Conservation (phyloP, 2,888 invertebrate species). For the Onthophagus sagittarius region DNA sequence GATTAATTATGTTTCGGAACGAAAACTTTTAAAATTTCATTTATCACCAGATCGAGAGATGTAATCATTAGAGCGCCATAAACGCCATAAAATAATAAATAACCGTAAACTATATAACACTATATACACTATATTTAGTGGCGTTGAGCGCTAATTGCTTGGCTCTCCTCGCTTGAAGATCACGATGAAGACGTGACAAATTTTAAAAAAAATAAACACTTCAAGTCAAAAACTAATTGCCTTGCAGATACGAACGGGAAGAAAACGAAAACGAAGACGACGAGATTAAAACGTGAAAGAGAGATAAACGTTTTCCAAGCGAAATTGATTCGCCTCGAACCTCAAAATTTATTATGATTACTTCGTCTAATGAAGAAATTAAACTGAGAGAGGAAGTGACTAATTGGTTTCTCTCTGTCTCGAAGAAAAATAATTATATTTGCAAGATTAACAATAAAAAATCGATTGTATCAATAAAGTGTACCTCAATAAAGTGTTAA, state of each 20-base stretch:
- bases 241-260: neutral
- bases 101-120: no score
- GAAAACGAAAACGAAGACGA: neutral
- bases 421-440: no score
- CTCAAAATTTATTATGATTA: neutral
- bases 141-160: no score
- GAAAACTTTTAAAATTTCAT: no score
- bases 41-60: no score
- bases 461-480: no score
- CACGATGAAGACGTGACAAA: neutral
- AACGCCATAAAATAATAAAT: no score
- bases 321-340: neutral
- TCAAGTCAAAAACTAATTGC: neutral
- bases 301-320: neutral
- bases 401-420: neutral
- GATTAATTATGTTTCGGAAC: no score
- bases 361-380: neutral
- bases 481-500: no score
- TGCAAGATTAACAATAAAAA: no score
- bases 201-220: neutral
- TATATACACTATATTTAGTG: no score
- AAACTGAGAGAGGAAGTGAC: neutral
- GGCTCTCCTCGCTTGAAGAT: neutral
- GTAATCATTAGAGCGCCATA: no score
- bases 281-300: neutral